phyloP scores from a whole-genome alignment of 2,888 invertebrate genomes.

The Stenodera caucasica region DNA sequence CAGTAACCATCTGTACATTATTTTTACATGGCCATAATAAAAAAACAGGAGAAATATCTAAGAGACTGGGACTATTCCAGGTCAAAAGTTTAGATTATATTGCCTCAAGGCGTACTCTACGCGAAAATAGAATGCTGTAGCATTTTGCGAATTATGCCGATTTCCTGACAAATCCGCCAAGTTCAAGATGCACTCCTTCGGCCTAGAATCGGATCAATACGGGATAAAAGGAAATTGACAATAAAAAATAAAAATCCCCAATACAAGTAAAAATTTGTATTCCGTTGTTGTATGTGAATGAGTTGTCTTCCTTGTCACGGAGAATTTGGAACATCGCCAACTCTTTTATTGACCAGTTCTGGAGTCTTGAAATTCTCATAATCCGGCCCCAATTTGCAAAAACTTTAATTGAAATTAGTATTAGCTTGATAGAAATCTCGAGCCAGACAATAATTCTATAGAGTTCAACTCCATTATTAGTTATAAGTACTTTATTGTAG shows the following conservation, averaged over 20 bases:
- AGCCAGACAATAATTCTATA: not conserved
- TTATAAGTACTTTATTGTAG: too few species aligned
- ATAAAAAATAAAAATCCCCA: not conserved
- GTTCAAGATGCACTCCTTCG: not conserved
- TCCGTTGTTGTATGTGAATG: constrained; percentile 17
- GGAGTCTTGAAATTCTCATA: constrained; percentile 16
- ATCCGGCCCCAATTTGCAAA: constrained; percentile 7
- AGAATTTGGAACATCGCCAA: constrained; percentile 29
- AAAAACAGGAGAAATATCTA: too few species aligned
- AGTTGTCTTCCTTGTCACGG: constrained; percentile 21
- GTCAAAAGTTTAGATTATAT: not conserved
- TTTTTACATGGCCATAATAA: not conserved
- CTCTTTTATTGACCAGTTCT: constrained; percentile 33
- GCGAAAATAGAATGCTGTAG: not conserved
- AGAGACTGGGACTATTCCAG: not conserved
- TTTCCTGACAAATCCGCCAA: not conserved
- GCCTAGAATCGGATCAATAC: not conserved
- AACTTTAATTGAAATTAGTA: constrained; percentile 31
- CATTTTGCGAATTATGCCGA: not conserved
- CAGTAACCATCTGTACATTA: constrained; percentile 11
- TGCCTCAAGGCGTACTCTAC: not conserved
- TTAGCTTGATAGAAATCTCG: not conserved
- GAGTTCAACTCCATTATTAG: not conserved
- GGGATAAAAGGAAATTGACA: not conserved
- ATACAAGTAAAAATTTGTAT: constrained; percentile 20